Evolutionary conservation across 2,888 invertebrate species (phyloP), one percentile per base, ranked within the genome.

Genomic region (Agrochola litura): DNA sequence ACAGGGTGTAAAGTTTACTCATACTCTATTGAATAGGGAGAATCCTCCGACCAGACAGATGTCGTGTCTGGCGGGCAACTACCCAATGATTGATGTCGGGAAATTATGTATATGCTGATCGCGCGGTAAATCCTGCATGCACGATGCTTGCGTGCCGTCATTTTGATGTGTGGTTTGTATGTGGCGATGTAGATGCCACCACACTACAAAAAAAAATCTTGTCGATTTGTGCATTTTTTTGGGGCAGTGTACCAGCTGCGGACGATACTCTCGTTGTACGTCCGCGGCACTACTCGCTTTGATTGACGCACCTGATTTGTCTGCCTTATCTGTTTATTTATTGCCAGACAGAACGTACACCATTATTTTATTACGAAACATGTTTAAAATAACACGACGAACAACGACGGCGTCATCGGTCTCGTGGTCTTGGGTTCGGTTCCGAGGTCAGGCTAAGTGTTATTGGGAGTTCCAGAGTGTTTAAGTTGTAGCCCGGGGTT

Each of bases 241-340:
- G 54, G 37, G 10, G n/a, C 16, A 68, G 10, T n/a, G 37, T 54
- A 68, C 37, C n/a, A 25, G 16, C 14, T 22, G 37, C 73, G 73
- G 49, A 73, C 68, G 81, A 82, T 79, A n/a, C 77, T 83, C 76
- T 78, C 78, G 84, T 82, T 85, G 82, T 80, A 71, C 74, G 73
- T 65, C 52, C 41, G 66, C 73, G 66, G 75, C 16, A 37, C 56
- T 46, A 66, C 75, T 76, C 72, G 61, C 83, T 78, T 83, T 87
- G 86, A 87, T 83, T 83, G 83, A 83, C 82, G 68, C 69, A 70
- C 73, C 78, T 77, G 83, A 84, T 86, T 77, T 77, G 73, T 56
- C 66, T 30, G 76, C 73, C 43, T 77, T 79, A 77, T 76, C 76
- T 79, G 76, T 83, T 79, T 67, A 81, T 82, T 84, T 72, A 76